Evolutionary conservation across 2,113 vertebrate species (phyloP).

Genomic region (Lepisosteus osseus): DNA sequence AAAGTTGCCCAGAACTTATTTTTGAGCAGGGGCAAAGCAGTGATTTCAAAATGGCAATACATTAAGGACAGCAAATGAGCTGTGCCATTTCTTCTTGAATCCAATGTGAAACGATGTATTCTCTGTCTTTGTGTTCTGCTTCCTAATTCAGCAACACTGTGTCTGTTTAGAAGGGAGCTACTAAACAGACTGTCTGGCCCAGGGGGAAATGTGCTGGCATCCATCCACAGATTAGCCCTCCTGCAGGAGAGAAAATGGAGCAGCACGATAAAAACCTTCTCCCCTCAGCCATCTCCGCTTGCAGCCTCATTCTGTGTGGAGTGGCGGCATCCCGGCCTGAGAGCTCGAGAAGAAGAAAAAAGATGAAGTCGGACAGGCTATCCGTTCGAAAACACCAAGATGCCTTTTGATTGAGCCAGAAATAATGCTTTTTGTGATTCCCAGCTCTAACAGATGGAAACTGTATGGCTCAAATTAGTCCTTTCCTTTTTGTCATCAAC

Average conservation of each 20-base stretch:
- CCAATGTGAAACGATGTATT: constrained; percentile 24
- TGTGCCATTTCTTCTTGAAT: neutral
- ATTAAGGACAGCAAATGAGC: neutral
- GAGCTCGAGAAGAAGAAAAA: neutral
- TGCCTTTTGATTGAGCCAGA: neutral
- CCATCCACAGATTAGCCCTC: constrained; percentile 63
- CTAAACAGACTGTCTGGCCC: constrained; percentile 47
- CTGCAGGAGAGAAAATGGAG: constrained; percentile 59
- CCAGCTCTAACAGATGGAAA: neutral
- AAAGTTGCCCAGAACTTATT: neutral
- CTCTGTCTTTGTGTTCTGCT: constrained; percentile 23
- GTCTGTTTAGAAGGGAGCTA: constrained; percentile 3
- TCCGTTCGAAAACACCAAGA: neutral
- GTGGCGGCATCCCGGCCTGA: neutral
- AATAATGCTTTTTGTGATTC: neutral
- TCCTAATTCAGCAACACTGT: constrained; percentile 23
- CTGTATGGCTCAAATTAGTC: constrained; percentile 3
- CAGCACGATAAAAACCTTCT: constrained; percentile 30
- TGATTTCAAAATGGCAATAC: neutral
- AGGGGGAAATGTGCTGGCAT: constrained; percentile 56
- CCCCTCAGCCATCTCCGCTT: neutral
- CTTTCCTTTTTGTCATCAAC: constrained; percentile 11
- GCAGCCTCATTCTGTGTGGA: neutral
- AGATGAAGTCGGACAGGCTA: neutral
- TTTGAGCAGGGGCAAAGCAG: neutral